These are phyloP conservation scores for Poecilia gillii DNA, from an alignment of 2,797 vertebrate species.

Conservation along the genomic window DNA sequence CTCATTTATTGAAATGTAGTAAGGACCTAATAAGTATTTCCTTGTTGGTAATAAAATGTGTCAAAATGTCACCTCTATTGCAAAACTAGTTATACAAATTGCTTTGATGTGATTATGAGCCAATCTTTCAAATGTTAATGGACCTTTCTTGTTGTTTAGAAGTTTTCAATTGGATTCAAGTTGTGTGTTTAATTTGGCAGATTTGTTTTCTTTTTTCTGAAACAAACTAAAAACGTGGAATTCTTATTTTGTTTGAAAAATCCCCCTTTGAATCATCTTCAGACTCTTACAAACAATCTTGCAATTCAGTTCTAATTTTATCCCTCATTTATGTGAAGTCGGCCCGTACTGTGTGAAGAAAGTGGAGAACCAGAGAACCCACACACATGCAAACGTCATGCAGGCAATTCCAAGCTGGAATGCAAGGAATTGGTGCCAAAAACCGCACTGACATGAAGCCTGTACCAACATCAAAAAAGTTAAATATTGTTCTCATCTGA, in stretches of 20 bases:
- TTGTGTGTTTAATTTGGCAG: not conserved
- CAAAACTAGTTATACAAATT: not conserved
- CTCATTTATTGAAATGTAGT: not conserved
- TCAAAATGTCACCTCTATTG: not conserved
- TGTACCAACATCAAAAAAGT: not conserved
- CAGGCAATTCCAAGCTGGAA: not conserved
- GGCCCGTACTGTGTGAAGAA: not conserved
- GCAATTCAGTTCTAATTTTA: not conserved
- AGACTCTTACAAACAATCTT: not conserved
- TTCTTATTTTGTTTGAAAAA: not conserved
- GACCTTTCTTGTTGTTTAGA: not conserved
- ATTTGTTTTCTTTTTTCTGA: not conserved
- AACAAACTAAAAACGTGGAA: not conserved
- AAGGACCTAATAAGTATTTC: not conserved
- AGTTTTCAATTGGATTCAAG: not conserved
- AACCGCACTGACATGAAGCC: not conserved
- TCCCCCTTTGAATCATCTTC: not conserved
- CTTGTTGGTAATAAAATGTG: not conserved
- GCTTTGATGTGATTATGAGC: not conserved
- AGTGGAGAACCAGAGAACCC: not conserved
- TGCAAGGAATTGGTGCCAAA: not conserved
- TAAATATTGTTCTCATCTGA: not conserved
- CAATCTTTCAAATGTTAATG: not conserved
- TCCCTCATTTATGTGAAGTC: not conserved
- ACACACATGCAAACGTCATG: not conserved